Conservation (phyloP, 2,888 invertebrate species). For the Neocrepidodera transversa region DNA sequence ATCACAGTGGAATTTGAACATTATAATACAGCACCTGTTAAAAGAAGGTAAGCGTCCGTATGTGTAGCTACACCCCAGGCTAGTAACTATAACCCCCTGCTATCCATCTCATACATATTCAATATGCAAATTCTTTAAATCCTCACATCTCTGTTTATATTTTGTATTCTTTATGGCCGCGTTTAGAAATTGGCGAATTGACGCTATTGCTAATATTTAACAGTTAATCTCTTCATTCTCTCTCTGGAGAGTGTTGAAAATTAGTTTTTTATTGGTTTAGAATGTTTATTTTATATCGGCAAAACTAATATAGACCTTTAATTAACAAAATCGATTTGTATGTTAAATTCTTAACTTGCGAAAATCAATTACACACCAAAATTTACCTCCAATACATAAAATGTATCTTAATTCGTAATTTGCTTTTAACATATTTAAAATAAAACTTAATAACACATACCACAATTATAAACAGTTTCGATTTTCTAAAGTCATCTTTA, state of each 20-base stretch:
- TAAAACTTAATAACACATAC: no score
- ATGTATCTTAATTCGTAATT: no score
- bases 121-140: constrained; percentile 51
- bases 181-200: constrained; percentile 35
- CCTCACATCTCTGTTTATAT: constrained; percentile 40
- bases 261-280: not conserved
- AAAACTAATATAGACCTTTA: no score
- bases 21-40: constrained; percentile 38
- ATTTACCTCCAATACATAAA: no score
- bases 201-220: constrained; percentile 25
- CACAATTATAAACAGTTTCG: no score
- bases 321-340: no score
- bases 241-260: constrained; percentile 1
- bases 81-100: constrained; percentile 39
- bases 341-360: no score
- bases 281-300: not conserved
- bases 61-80: constrained; percentile 35
- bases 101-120: constrained; percentile 53
- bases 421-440: no score
- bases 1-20: constrained; percentile 26
- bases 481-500: no score
- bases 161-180: constrained; percentile 37
- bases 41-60: constrained; percentile 29
- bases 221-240: constrained; percentile 30
- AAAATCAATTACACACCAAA: no score